Evolutionary conservation across 2,888 invertebrate species (phyloP), one percentile per base, ranked within the genome.

Genomic region (Petrolisthes manimaculis): DNA sequence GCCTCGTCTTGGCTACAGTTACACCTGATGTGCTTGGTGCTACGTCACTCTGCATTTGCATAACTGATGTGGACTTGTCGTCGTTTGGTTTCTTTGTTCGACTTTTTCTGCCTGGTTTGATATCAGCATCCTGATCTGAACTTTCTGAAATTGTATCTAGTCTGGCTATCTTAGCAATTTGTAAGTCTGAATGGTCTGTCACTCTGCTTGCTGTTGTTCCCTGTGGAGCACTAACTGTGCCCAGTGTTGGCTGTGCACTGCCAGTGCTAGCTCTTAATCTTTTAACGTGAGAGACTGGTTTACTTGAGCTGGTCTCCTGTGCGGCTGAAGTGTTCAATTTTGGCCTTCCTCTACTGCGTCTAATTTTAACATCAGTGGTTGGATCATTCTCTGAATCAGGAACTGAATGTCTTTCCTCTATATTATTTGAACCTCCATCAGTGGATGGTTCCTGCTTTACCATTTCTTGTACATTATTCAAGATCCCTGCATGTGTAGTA

Each of bases 121-220:
- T 37, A 37, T 37, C 37, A 55, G 53, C 75, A 8, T 75, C 75
- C n/a, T n/a, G 9, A 6, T 74, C 24, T 18, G 14, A 5, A 21
- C 21, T 74, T 56, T 83, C 75, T 5, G 37, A 3, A 75, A 83
- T 75, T 18, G 37, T 75, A 37, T 55, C 71, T 14, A 51, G 54
- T 54, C 75, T 74, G 3, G 56, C 51, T 75, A 54, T 51, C 24
- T 75, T 83, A 8, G 55, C 6, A 83, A 24, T 8, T 9, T 12
- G 24, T 8, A 75, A 54, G 53, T 55, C 83, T 55, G 55, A 24
- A 54, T 75, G 54, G n/a, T 51, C n/a, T 83, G 75, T 75, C 18
- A 55, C 56, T 54, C 54, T 83, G 37, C 75, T 83, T 14, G 74
- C 74, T 55, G 75, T 71, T 14, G 18, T 54, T 14, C 21, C 74